phyloP scores from a whole-genome alignment of 2,888 invertebrate species.

The Rugalucina vietnamica region DNA sequence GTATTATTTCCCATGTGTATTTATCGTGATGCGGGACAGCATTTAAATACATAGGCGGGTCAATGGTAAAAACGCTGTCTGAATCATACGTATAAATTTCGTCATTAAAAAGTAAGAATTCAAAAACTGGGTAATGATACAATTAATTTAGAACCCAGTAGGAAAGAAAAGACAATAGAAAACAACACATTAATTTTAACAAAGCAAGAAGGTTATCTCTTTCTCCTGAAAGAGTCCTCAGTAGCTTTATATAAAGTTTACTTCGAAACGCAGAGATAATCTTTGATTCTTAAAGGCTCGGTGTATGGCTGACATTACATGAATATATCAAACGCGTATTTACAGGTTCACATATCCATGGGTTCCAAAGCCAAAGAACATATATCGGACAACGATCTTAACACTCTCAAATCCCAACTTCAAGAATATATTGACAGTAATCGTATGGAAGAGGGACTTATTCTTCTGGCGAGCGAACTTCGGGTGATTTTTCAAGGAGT shows the following conservation, averaged over 20 bases:
- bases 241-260: too few relatives aligned
- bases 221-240: too few relatives aligned
- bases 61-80: neutral
- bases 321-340: too few relatives aligned
- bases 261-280: too few relatives aligned
- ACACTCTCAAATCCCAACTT: neutral
- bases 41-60: neutral
- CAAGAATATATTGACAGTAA: neutral
- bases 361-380: neutral
- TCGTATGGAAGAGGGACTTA: conserved; percentile 47
- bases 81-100: neutral
- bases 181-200: too few relatives aligned
- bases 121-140: neutral
- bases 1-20: conserved; percentile 35
- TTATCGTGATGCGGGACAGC: neutral
- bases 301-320: too few relatives aligned
- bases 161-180: too few relatives aligned
- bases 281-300: too few relatives aligned
- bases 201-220: too few relatives aligned
- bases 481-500: conserved; percentile 41
- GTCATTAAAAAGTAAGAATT: neutral
- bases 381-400: neutral
- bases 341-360: conserved; percentile 8
- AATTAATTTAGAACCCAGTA: neutral
- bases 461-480: conserved; percentile 47